Percentiles rank a stretch among this genome's conserved stretches.
Conservation (phyloP, 30 jellyfish, hydroid and myxozoan genomes). For the Hydractinia echinata region DNA sequence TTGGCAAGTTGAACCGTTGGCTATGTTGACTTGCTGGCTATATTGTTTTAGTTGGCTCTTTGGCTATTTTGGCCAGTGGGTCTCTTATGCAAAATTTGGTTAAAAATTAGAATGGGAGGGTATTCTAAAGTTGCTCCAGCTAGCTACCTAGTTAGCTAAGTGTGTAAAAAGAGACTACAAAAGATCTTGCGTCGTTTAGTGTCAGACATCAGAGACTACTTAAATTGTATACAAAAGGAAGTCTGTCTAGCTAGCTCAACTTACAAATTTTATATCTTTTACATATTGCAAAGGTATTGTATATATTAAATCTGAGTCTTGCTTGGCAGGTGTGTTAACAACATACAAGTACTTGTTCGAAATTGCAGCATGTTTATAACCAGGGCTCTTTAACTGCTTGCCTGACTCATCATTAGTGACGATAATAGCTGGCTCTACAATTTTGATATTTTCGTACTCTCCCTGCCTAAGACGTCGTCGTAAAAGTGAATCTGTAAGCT, state of each 20-base stretch:
- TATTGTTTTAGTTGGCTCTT: too few species aligned
- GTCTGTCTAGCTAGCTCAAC: not conserved
- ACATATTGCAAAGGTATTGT: not conserved
- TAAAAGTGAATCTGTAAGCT: slow-evolving; percentile 36
- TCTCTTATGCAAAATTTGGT: too few species aligned
- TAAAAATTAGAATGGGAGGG: too few species aligned
- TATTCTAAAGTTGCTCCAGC: too few species aligned
- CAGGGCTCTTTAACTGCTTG: slow-evolving; percentile 28
- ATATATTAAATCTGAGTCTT: slow-evolving; percentile 23
- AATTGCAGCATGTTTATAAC: slow-evolving; percentile 32
- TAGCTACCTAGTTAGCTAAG: too few species aligned
- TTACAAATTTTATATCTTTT: not conserved
- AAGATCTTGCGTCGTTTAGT: too few species aligned
- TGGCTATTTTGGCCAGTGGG: too few species aligned
- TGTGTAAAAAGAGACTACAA: too few species aligned
- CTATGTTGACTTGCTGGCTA: too few species aligned
- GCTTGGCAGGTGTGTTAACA: slow-evolving; percentile 27
- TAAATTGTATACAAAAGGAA: too few species aligned
- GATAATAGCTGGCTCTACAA: slow-evolving; percentile 24
- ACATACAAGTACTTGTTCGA: slow-evolving; percentile 19
- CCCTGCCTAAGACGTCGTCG: slow-evolving; percentile 7
- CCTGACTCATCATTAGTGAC: slow-evolving; percentile 3
- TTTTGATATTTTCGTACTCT: slow-evolving; percentile 30
- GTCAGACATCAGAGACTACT: too few species aligned
- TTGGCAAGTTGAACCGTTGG: too few species aligned